Percentiles rank a stretch among this genome's conserved stretches.
Evolutionary conservation across 2,113 vertebrate species (phyloP).

Genomic region (Arvicanthis niloticus): DNA sequence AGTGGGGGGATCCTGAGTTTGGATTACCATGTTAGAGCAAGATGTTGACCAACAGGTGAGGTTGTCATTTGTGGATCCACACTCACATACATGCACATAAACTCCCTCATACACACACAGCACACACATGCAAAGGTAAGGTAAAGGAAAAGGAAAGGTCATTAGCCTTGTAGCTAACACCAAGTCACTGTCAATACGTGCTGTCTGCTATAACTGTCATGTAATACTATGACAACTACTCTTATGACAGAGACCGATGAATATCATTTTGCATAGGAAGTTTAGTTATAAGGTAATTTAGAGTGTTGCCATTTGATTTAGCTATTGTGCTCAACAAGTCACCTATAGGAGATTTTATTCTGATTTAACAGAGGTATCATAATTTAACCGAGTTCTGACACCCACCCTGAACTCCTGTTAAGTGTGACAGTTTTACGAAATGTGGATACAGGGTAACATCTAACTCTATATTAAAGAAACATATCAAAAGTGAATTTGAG

Average conservation of each 20-base stretch:
- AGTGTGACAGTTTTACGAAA: neutral
- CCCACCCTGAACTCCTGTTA: neutral
- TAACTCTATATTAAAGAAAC: neutral
- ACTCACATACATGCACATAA: neutral
- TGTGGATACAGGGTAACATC: neutral
- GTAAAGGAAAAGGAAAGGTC: neutral
- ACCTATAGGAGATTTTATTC: neutral
- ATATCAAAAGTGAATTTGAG: neutral
- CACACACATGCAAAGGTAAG: neutral
- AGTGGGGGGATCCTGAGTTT: neutral
- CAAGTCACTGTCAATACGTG: conserved; percentile 1
- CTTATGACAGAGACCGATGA: neutral
- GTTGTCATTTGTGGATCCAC: neutral
- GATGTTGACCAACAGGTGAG: neutral
- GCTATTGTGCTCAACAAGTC: neutral
- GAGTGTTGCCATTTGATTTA: neutral
- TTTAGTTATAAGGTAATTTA: neutral
- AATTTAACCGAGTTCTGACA: neutral
- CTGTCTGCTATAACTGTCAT: neutral
- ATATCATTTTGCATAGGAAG: conserved; percentile 8
- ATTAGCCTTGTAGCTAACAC: neutral
- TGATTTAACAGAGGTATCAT: neutral
- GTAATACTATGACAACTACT: neutral
- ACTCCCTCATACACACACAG: neutral
- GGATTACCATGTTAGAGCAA: neutral